phyloP scores from a whole-genome alignment of 1,140 invertebrate species.

The Hypsibius dujardini region DNA sequence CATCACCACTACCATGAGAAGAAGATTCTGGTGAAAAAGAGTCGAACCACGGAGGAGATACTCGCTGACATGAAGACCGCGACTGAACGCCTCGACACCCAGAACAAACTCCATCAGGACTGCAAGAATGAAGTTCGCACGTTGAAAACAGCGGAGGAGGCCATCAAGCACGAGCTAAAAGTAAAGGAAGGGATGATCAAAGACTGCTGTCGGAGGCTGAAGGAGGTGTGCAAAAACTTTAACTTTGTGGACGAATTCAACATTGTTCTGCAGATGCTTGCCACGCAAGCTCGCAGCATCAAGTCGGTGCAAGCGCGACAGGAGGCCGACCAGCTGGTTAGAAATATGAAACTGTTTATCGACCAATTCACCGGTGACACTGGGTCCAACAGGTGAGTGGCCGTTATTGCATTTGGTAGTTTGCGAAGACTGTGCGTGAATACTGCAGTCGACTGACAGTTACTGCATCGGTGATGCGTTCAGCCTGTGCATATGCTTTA shows the following conservation, averaged over 20 bases:
- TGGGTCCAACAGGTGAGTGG: too few relatives aligned
- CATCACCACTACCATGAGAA: background rate
- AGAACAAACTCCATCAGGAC: background rate
- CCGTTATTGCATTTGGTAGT: too few relatives aligned
- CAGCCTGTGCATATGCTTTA: too few relatives aligned
- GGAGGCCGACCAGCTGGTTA: background rate
- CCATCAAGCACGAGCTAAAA: background rate
- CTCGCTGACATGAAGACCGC: background rate
- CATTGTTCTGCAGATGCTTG: background rate
- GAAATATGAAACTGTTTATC: background rate
- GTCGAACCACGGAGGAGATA: background rate
- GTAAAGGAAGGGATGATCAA: background rate
- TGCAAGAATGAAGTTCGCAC: background rate
- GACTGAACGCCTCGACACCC: background rate
- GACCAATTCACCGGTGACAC: too few relatives aligned
- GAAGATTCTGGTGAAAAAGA: background rate
- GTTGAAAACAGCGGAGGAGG: background rate
- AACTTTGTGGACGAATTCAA: background rate
- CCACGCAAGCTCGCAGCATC: background rate
- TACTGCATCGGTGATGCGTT: too few relatives aligned
- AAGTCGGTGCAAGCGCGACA: background rate
- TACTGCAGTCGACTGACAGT: too few relatives aligned
- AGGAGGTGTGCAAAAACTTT: background rate
- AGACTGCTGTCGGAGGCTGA: conserved; percentile 3
- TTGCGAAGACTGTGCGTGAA: too few relatives aligned